Evolutionary conservation across 1,140 invertebrate genomes (phyloP), one percentile per base, ranked within the genome.

Genomic region (Calliphora vicina): DNA sequence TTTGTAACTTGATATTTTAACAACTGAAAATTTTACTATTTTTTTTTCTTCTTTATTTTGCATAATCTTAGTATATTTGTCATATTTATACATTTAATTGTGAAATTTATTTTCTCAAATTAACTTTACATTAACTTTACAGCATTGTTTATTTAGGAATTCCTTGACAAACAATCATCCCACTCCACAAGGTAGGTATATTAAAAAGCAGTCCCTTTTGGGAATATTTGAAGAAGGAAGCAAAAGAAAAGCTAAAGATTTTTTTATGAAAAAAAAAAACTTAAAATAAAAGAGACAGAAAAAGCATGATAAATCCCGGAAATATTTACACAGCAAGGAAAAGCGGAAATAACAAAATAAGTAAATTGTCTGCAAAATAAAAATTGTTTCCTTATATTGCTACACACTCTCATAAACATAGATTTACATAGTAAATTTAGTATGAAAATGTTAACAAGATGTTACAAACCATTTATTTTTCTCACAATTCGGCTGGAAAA

Each of bases 321-420:
- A 86, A 87, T 88, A 88, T 88, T 88, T 86, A 84, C 76, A 72
- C 78, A 82, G 80, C 83, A 72, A 80, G 84, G 61, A 67, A 83
- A 84, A 86, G 81, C 88, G 88, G 88, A 89, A 89, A 89, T 89
- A 88, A 88, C 85, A 87, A 76, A 89, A 87, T 89, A 89, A 89
- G 86, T 87, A 89, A 89, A 89, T 89, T 89, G 88, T 89, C 88
- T 89, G 88, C 87, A 84, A 89, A 89, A 89, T 89, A 89, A 89
- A 89, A 89, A 89, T 89, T 88, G 85, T 82, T 89, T 89, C 88
- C 88, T 88, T n/a, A n/a, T n/a, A n/a, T n/a, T 86, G 84, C 27
- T 72, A 78, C 71, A 82, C 74, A 9, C 13, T 35, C 67, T 25
- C 45, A n/a, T 27, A 15, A 67, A 8, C 61, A 23, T 50, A 15